A percentile compares a stretch with the other conserved stretches of the same genome.
phyloP scores from a whole-genome alignment of 2,888 invertebrate genomes.

The Mimumesa dahlbomi region DNA sequence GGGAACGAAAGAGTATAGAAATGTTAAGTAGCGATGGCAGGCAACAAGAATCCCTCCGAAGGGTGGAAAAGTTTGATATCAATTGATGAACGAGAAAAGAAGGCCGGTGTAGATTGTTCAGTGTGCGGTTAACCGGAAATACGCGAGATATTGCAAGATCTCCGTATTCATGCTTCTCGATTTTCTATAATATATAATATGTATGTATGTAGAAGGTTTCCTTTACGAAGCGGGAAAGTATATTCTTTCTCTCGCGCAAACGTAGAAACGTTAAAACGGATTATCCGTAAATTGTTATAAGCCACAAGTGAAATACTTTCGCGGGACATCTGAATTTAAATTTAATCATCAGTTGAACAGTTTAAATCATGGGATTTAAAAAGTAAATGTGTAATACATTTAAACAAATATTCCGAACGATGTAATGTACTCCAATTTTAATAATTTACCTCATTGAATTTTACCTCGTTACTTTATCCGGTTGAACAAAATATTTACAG shows the following conservation, averaged over 20 bases:
- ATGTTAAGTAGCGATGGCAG: constrained; percentile 12
- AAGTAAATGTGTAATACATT: too few relatives aligned
- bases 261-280: too few relatives aligned
- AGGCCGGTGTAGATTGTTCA: constrained; percentile 65
- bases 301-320: too few relatives aligned
- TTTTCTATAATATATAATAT: too few relatives aligned
- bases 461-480: background rate
- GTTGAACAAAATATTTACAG: background rate
- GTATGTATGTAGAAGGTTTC: too few relatives aligned
- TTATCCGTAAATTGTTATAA: too few relatives aligned
- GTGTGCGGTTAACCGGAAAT: constrained; percentile 68
- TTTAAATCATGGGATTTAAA: too few relatives aligned
- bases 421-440: background rate
- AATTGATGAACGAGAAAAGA: constrained; percentile 63
- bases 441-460: constrained; percentile 8
- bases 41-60: constrained; percentile 39
- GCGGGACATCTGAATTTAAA: too few relatives aligned
- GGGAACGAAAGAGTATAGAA: constrained; percentile 11
- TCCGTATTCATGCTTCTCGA: constrained; percentile 22
- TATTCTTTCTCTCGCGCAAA: too few relatives aligned
- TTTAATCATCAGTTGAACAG: too few relatives aligned
- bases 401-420: background rate
- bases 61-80: constrained; percentile 49
- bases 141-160: constrained; percentile 48
- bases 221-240: too few relatives aligned